phyloP scores from a whole-genome alignment of 1,140 invertebrate species.

The Drosophila repleta region DNA sequence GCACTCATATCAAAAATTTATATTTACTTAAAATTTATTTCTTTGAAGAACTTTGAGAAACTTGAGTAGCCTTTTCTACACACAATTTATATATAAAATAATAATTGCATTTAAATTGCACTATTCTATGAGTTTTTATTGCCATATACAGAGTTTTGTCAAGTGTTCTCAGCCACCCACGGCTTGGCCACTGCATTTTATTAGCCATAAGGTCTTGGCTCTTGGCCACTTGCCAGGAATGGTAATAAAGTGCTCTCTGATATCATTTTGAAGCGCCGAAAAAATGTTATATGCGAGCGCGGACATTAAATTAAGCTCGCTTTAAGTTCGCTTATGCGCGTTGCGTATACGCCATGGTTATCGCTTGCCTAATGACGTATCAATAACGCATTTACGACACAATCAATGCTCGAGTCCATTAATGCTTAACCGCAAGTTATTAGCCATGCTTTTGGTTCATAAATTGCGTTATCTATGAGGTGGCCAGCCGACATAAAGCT shows the following conservation, averaged over 20 bases:
- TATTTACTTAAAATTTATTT: no score
- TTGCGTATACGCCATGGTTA: slow-evolving; percentile 62
- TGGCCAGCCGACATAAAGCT: slow-evolving; percentile 2
- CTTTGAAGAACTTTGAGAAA: background rate
- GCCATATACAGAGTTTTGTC: background rate
- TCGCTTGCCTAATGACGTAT: slow-evolving; percentile 76
- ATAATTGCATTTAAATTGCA: background rate
- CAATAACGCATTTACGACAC: slow-evolving; percentile 76
- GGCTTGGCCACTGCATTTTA: slow-evolving; percentile 4
- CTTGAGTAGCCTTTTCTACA: no score
- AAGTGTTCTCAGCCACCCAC: background rate
- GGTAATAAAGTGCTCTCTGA: slow-evolving; percentile 7
- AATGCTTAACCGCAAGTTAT: slow-evolving; percentile 34
- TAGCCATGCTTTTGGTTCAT: slow-evolving; percentile 30
- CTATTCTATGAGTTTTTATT: background rate
- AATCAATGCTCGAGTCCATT: slow-evolving; percentile 62
- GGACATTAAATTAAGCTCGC: slow-evolving; percentile 8
- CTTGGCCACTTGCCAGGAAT: slow-evolving; percentile 36
- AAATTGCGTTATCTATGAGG: slow-evolving; percentile 43
- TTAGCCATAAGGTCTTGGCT: slow-evolving; percentile 26
- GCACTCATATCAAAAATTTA: no score
- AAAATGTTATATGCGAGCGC: background rate
- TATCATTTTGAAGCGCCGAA: background rate
- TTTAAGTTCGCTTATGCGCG: slow-evolving; percentile 47
- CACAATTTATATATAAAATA: no score